These are phyloP conservation scores for Oreohelix idahoensis DNA, from an alignment of 1,140 invertebrate species.

Conservation along the genomic window DNA sequence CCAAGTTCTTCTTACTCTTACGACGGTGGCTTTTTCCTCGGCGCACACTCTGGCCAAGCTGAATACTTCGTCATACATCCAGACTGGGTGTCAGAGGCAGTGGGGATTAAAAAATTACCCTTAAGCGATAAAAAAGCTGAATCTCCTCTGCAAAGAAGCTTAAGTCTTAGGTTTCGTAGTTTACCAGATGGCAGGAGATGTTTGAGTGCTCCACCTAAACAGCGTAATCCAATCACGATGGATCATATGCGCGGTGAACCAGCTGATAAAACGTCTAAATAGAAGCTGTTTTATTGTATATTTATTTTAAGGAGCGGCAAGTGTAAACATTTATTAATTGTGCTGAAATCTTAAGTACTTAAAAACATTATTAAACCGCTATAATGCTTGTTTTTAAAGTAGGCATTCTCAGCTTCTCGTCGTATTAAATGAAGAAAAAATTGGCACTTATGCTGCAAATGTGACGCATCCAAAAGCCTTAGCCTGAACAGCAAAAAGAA, in stretches of 20 bases:
- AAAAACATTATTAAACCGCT: too few relatives aligned
- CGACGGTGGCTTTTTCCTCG: constrained; percentile 51
- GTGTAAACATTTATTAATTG: too few relatives aligned
- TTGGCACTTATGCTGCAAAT: too few relatives aligned
- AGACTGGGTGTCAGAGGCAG: constrained; percentile 65
- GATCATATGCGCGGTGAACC: background rate
- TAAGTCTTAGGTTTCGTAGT: background rate
- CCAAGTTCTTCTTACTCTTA: constrained; percentile 46
- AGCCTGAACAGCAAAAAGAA: too few relatives aligned
- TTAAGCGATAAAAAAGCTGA: background rate
- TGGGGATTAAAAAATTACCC: constrained; percentile 50
- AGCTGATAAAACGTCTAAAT: background rate
- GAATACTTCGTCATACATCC: constrained; percentile 65
- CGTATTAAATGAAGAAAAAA: too few relatives aligned
- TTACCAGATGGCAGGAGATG: background rate
- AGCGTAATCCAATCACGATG: constrained; percentile 26
- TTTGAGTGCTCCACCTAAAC: constrained; percentile 32
- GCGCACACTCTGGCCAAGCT: constrained; percentile 33
- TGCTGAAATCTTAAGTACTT: too few relatives aligned
- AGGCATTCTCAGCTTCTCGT: too few relatives aligned
- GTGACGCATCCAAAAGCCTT: too few relatives aligned
- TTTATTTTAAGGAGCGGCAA: too few relatives aligned
- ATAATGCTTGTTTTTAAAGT: too few relatives aligned
- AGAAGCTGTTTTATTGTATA: background rate
- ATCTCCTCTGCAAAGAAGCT: background rate